Conservation (phyloP, 2,113 vertebrate species). For the Phaethon lepturus region DNA sequence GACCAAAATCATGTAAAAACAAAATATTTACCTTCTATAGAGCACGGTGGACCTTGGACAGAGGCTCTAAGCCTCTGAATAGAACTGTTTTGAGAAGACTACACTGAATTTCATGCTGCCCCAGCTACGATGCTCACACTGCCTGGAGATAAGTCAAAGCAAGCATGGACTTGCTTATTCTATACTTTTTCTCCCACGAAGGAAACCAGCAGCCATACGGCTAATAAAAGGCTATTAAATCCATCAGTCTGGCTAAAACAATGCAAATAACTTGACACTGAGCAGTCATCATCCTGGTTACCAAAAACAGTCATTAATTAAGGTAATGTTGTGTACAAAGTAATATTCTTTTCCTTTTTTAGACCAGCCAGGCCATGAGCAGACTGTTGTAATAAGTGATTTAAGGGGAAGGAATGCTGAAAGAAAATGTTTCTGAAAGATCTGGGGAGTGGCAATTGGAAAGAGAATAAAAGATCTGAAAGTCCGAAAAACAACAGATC, state of each 20-base stretch:
- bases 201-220: background rate
- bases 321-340: background rate
- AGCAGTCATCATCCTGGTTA: background rate
- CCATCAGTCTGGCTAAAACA: background rate
- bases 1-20: background rate
- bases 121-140: background rate
- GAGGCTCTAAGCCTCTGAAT: background rate
- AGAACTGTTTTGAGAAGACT: background rate
- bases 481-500: background rate
- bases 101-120: background rate
- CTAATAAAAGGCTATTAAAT: background rate
- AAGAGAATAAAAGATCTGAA: constrained; percentile 14
- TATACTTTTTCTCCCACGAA: background rate
- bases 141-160: background rate
- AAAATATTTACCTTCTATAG: background rate
- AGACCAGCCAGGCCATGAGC: background rate
- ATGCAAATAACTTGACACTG: background rate
- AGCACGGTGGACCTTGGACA: background rate
- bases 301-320: background rate
- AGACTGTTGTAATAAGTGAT: constrained; percentile 36
- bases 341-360: constrained; percentile 16
- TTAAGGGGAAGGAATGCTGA: constrained; percentile 54
- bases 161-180: background rate
- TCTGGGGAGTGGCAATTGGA: constrained; percentile 17
- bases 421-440: constrained; percentile 45